A percentile compares a stretch with the other conserved stretches of the same genome.
phyloP scores from a whole-genome alignment of 2,797 vertebrate species.

The Liparis tanakae region DNA sequence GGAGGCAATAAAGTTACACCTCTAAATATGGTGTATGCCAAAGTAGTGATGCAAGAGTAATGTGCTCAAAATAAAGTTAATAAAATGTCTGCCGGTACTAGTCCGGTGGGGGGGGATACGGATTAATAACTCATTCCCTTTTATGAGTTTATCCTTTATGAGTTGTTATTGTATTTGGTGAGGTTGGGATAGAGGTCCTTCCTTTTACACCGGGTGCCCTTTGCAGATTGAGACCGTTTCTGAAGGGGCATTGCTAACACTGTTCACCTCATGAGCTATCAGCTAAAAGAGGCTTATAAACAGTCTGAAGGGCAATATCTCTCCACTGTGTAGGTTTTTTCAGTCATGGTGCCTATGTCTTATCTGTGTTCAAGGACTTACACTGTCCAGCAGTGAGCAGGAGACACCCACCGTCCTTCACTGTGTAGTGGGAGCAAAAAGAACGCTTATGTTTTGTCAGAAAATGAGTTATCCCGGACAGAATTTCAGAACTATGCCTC shows the following conservation, averaged over 20 bases:
- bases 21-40: slow-evolving; percentile 52
- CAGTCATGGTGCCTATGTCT: neutral
- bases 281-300: slow-evolving; percentile 43
- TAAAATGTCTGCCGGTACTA: slow-evolving; percentile 68
- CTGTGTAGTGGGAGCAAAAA: neutral
- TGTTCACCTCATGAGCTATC: slow-evolving; percentile 33
- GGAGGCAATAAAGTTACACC: slow-evolving; percentile 58
- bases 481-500: neutral
- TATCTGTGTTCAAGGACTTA: slow-evolving; percentile 30
- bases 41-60: slow-evolving; percentile 63
- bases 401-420: neutral
- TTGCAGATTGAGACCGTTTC: slow-evolving; percentile 45
- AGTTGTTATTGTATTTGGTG: slow-evolving; percentile 75
- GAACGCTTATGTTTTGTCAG: neutral
- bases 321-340: neutral
- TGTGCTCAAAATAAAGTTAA: slow-evolving; percentile 74
- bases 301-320: slow-evolving; percentile 33
- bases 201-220: slow-evolving; percentile 40
- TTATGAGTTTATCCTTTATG: slow-evolving; percentile 68
- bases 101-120: slow-evolving; percentile 59
- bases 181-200: slow-evolving; percentile 32
- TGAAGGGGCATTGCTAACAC: slow-evolving; percentile 31
- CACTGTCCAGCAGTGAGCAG: slow-evolving; percentile 1
- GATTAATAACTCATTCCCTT: slow-evolving; percentile 73
- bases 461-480: neutral